Percentiles rank a stretch among this genome's conserved stretches.
Evolutionary conservation across 2,113 vertebrate species (phyloP).

Genomic region (Dromaius novaehollandiae): DNA sequence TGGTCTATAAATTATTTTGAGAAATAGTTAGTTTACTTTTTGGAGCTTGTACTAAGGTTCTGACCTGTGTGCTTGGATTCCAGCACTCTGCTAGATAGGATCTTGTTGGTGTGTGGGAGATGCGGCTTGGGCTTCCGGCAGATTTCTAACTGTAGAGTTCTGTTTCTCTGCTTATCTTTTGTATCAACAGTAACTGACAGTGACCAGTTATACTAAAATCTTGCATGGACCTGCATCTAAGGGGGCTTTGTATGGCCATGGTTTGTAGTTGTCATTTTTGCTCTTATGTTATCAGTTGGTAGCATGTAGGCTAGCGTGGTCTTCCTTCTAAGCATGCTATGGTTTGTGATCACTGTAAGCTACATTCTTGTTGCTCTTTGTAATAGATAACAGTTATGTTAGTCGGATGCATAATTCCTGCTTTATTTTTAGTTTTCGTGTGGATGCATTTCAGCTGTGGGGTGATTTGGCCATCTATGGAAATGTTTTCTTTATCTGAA

Average conservation of each 20-base stretch:
- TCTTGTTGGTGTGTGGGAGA: conserved; percentile 6
- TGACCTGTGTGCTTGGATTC: not conserved
- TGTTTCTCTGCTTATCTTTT: not conserved
- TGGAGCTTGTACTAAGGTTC: not conserved
- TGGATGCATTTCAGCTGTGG: conserved; percentile 5
- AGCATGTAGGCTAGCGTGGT: not conserved
- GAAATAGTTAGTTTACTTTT: not conserved
- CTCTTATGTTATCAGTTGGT: not conserved
- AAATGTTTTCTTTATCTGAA: conserved; percentile 7
- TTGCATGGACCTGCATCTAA: not conserved
- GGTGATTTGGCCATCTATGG: conserved; percentile 30
- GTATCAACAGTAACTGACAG: not conserved
- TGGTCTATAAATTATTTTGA: not conserved
- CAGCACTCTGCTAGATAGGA: not conserved
- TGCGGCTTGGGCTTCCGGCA: not conserved
- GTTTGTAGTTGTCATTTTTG: not conserved
- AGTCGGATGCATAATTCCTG: conserved; percentile 23
- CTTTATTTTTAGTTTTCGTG: conserved; percentile 42
- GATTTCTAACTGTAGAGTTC: not conserved
- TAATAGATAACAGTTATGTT: not conserved
- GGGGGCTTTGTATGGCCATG: not conserved
- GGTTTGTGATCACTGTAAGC: not conserved
- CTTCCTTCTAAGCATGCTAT: not conserved
- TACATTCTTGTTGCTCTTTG: conserved; percentile 27
- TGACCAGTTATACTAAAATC: not conserved